Evolutionary conservation across 2,113 vertebrate genomes (phyloP).

Genomic region (Campylomormyrus tamandua): DNA sequence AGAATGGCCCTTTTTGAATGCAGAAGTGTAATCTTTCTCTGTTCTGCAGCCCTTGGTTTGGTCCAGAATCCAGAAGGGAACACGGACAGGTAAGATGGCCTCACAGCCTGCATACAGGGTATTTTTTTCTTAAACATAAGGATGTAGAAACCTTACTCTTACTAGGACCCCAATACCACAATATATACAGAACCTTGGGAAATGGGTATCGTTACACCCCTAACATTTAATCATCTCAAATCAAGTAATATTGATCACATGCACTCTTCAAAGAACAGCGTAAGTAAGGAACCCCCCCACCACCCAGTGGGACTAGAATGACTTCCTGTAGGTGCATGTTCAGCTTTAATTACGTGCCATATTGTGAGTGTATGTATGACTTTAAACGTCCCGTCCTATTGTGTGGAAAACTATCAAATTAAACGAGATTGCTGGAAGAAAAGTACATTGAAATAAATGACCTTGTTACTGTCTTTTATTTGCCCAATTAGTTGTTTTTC

Average conservation of each 20-base stretch:
- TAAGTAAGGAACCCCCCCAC: neutral
- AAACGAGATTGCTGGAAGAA: neutral
- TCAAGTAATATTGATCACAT: neutral
- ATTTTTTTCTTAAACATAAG: too few relatives aligned
- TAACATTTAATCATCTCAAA: neutral
- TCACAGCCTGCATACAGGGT: conserved; percentile 12
- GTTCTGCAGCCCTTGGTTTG: conserved; percentile 80
- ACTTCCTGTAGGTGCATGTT: neutral
- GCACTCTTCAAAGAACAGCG: neutral
- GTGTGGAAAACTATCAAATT: neutral
- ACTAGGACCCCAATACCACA: too few relatives aligned
- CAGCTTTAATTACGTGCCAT: neutral
- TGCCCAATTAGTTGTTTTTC: neutral
- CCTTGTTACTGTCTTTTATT: neutral
- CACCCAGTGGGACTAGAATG: neutral
- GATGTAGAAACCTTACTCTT: too few relatives aligned
- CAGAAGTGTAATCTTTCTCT: conserved; percentile 33
- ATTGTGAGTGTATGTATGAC: neutral
- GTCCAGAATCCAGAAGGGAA: conserved; percentile 78
- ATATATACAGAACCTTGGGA: too few relatives aligned
- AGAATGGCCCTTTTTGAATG: neutral
- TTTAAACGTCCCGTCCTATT: neutral
- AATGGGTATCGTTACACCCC: too few relatives aligned
- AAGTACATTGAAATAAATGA: neutral
- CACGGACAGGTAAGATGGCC: conserved; percentile 78